These are phyloP conservation scores for Lampris megalopsis DNA, from an alignment of 2,113 vertebrate genomes.

Conservation along the genomic window DNA sequence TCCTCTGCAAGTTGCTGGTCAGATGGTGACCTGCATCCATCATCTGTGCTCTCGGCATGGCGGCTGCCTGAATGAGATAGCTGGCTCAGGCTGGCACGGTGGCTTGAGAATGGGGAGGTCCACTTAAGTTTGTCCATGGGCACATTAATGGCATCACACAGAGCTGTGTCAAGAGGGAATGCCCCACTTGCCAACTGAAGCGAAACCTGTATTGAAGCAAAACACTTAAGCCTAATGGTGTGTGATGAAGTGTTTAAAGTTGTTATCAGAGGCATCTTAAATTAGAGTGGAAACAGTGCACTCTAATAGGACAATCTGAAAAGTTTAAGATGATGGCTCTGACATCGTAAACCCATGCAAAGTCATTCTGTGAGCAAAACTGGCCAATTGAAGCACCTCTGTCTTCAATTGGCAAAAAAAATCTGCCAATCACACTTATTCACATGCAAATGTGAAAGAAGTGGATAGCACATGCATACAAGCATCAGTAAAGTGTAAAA, in stretches of 20 bases:
- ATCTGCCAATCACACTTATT: no score
- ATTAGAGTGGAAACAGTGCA: no score
- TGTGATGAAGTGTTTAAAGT: no score
- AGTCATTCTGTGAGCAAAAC: no score
- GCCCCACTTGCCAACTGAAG: constrained; percentile 93
- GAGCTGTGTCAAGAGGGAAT: constrained; percentile 86
- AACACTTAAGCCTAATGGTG: no score
- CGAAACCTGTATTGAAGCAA: constrained; percentile 80
- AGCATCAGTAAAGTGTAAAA: no score
- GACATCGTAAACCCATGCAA: not conserved
- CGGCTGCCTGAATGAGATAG: constrained; percentile 74
- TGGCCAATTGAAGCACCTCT: no score
- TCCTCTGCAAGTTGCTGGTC: constrained; percentile 49
- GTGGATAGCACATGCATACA: no score
- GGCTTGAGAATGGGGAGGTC: constrained; percentile 92
- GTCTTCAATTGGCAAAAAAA: no score
- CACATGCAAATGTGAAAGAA: no score
- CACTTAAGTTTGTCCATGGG: constrained; percentile 96
- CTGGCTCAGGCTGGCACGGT: constrained; percentile 85
- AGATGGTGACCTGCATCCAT: constrained; percentile 15
- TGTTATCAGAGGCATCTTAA: no score
- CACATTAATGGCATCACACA: constrained; percentile 86
- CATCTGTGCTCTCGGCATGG: constrained; percentile 54
- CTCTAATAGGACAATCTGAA: not conserved
- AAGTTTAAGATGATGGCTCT: not conserved